Base-by-base conservation (phyloP, 2,113 vertebrate genomes). In the Saguinus midas region DNA sequence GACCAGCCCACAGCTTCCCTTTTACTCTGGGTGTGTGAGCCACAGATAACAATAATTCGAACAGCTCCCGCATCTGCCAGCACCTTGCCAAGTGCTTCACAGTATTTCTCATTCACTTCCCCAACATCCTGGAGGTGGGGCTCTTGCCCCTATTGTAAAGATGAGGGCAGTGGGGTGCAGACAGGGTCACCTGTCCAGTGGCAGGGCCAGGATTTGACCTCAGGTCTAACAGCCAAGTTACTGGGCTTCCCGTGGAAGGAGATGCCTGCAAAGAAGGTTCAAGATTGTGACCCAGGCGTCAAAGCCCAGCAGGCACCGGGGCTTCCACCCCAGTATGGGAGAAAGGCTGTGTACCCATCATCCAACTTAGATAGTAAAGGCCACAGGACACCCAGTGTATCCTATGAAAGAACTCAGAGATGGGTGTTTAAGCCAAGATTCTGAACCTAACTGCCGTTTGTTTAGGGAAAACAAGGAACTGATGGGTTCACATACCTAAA, bases 101-200 rank as follows among this genome's bases (percentile, higher is more conserved):
- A 55, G 3, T 13, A 8, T 6, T 0, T 32, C 78, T 35, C 43
- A 1, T 4, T 14, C 40, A 23, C 2, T 25, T 21, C 64, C n/a
- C 23, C 11, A n/a, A 1, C 14, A 6, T 35, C 43, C 78, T 10
- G 58, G 64, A 5, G 1, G 18, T 7, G 27, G 12, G 32, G n/a
- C 8, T 55, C 5, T 32, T n/a, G 23, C 9, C 52, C 6, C 32
- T 78, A 21, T 16, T 16, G 68, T 48, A 87, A 61, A 70, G 16
- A 40, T 10, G 37, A 57, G 21, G 17, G 86, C 7, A 68, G 7
- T 9, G 40, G 64, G 76, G 18, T 35, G 32, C 81, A 75, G 72
- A 25, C 25, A 16, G 50, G 32, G 25, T 80, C 48, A 10, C 45
- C 40, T 58, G 58, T 29, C 73, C 57, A 64, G 68, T 8, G 14